Evolutionary conservation across 2,113 vertebrate species (phyloP), one percentile per base, ranked within the genome.

Genomic region (Catagonus wagneri): DNA sequence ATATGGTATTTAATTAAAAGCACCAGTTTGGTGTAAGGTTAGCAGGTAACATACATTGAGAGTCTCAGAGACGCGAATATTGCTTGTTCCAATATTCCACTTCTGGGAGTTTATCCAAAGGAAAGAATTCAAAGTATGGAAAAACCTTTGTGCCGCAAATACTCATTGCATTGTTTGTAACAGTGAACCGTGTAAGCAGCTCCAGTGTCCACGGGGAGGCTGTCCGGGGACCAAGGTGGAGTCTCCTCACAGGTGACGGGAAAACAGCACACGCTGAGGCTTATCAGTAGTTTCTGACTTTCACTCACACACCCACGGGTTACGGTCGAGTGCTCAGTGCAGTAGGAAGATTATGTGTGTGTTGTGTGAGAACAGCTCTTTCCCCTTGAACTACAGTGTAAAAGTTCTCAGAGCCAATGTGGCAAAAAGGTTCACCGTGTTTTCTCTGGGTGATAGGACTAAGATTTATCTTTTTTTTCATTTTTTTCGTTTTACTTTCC

Each of bases 71-170:
- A 65, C 32, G 3, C n/a, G 52, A 14, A 34, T 4, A 56, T 19
- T 61, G 27, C 50, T 2, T 17, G 29, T 84, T 60, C 68, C n/a
- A 71, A 56, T 34, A 3, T n/a, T 32, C 50, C 44, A 11, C 54
- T 86, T 54, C 80, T 56, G 39, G 63, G 80, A 56, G 68, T 52
- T n/a, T 63, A 72, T 66, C 50, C 71, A 88, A 65, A 58, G n/a
- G 50, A 75, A 92, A 81, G 39, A 72, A 71, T 19, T 44, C 7
- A 63, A 83, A 36, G 22, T 39, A 65, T 74, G 25, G 71, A 27
- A 76, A 76, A 52, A 25, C 27, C 78, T 32, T n/a, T 65, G 14
- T 65, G 50, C 11, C 29, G 50, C 9, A 14, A 79, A 79, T n/a
- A 69, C 6, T 56, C 52, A 81, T 65, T 54, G 39, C 12, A 50